Evolutionary conservation across 1,140 invertebrate genomes (phyloP), one percentile per base, ranked within the genome.

Genomic region (Chironomus tepperi): DNA sequence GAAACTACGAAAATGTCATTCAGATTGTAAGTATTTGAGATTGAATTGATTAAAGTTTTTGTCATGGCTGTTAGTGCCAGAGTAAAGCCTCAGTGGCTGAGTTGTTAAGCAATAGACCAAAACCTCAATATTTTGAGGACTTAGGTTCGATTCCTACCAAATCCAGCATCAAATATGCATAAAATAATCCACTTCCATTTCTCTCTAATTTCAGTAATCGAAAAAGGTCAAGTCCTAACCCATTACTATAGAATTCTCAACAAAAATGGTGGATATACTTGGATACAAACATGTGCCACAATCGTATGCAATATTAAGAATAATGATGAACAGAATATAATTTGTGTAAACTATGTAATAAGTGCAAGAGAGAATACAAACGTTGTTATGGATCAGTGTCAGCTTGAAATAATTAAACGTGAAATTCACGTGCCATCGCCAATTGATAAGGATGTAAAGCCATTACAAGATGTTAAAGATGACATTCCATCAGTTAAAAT

Each of bases 241-340:
- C 93, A 95, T 81, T 98, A 98, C 84, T 98, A 96, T 83, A 88
- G 96, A 79, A 79, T 98, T 76, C 95, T 98, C 90, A 98, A 97
- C 84, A 97, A 97, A 83, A 91, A 89, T 77, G 96, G 96, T 5
- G 96, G 97, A 3, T 98, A 93, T 84, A 95, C 94, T 34, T 98
- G 96, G 96, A 85, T 98, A 74, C 96, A 98, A 84, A 97, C 94
- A 0, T 98, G 96, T 83, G 96, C 95, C 34, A 98, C 96, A 0
- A 93, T 98, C 8, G 94, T 98, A 64, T 97, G 94, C 84, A 97
- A 92, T 80, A 91, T 92, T 7, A 98, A 97, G 84, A 98, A 96
- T 79, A 90, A 93, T 5, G 94, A 98, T 76, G 95, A 98, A 81
- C 94, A 97, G 83, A 97, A 95, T 82, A 95, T 98, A 76, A 97